These are phyloP conservation scores for Cheumatopsyche charites DNA, from an alignment of 1,140 invertebrate species.

Conservation along the genomic window DNA sequence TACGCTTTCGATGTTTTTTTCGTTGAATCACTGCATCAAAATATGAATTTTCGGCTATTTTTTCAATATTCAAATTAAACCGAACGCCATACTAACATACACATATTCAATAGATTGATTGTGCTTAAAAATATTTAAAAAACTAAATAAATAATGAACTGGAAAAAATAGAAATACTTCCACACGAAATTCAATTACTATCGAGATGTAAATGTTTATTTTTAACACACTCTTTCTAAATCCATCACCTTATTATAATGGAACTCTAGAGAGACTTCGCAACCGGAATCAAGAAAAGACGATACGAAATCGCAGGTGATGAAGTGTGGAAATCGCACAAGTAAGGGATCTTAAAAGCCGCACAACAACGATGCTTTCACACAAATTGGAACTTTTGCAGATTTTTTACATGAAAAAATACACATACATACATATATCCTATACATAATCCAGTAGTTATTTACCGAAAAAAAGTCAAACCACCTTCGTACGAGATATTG, in stretches of 20 bases:
- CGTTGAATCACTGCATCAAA: background rate
- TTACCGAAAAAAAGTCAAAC: background rate
- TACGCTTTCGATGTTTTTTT: background rate
- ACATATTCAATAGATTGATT: too few species aligned
- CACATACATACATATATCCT: constrained; percentile 2
- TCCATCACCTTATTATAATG: too few species aligned
- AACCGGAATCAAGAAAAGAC: background rate
- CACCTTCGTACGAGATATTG: too few species aligned
- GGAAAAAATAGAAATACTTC: too few species aligned
- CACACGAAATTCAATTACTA: too few species aligned
- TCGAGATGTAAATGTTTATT: too few species aligned
- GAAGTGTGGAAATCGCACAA: constrained; percentile 9
- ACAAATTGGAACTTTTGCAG: background rate
- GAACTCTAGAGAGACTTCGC: background rate
- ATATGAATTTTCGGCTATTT: background rate
- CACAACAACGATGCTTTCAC: background rate
- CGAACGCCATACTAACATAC: background rate
- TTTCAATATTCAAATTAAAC: background rate
- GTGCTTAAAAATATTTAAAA: too few species aligned
- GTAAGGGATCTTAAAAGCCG: background rate
- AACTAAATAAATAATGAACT: too few species aligned
- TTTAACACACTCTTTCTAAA: too few species aligned
- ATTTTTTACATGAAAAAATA: constrained; percentile 11
- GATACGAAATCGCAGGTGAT: constrained; percentile 5
- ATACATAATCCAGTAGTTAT: background rate